phyloP scores from a whole-genome alignment of 2,797 vertebrate species.

The Sebastolobus alascanus region DNA sequence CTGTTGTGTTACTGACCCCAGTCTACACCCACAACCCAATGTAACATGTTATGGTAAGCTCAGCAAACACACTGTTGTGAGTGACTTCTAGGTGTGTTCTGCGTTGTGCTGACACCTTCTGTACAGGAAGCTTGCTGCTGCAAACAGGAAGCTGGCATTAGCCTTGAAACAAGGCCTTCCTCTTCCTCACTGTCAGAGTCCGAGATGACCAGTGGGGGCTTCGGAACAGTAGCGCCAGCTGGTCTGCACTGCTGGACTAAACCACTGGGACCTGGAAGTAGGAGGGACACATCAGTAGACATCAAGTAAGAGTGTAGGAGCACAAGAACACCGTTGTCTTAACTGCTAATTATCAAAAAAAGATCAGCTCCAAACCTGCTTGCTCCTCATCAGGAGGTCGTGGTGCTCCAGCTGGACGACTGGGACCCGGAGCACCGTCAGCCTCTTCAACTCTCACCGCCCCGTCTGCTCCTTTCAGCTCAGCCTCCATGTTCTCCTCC shows the following conservation, averaged over 20 bases:
- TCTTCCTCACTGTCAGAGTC: slow-evolving; percentile 98
- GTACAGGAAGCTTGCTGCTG: slow-evolving; percentile 73
- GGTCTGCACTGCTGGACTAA: slow-evolving; percentile 80
- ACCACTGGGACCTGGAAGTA: slow-evolving; percentile 92
- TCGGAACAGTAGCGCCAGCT: slow-evolving; percentile 81
- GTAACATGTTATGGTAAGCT: neutral
- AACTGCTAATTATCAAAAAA: neutral
- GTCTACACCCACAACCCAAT: neutral
- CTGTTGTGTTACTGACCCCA: neutral
- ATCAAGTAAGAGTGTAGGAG: neutral
- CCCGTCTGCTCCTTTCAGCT: slow-evolving; percentile 69
- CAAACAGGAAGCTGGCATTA: slow-evolving; percentile 69
- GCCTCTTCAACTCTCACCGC: slow-evolving; percentile 66
- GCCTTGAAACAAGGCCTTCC: slow-evolving; percentile 83
- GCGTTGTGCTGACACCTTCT: slow-evolving; percentile 82
- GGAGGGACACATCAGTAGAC: neutral
- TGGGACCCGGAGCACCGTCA: slow-evolving; percentile 76
- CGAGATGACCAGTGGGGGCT: slow-evolving; percentile 89
- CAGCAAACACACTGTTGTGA: slow-evolving; percentile 45
- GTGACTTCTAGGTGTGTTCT: slow-evolving; percentile 68
- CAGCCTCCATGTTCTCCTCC: slow-evolving; percentile 87
- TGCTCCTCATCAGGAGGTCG: slow-evolving; percentile 92
- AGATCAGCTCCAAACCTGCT: slow-evolving; percentile 87
- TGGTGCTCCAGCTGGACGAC: slow-evolving; percentile 72
- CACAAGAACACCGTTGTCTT: neutral